Conservation (phyloP, 2,113 vertebrate genomes). For the Patagioenas fasciata region DNA sequence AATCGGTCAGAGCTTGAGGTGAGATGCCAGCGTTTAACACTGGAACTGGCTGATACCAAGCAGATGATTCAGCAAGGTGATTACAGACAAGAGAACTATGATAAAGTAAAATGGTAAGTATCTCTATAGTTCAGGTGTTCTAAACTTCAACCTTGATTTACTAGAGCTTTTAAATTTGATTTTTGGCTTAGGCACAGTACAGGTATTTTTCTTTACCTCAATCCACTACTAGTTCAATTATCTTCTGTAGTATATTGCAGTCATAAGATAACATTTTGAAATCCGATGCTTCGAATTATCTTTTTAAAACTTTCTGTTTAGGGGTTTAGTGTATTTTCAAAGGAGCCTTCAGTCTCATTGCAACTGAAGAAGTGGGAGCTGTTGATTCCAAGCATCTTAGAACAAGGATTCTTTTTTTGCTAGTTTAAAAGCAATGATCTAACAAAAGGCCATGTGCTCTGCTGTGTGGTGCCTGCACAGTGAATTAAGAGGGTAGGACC, state of each 20-base stretch:
- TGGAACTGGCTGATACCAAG: constrained; percentile 93
- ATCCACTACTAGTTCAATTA: not conserved
- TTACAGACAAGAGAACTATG: constrained; percentile 92
- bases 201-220: not conserved
- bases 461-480: not conserved
- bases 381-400: not conserved
- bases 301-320: not conserved
- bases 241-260: not conserved
- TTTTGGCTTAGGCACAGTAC: not conserved
- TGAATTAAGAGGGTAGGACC: not conserved
- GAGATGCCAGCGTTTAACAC: constrained; percentile 86
- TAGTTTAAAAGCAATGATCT: not conserved
- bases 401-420: not conserved
- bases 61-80: constrained; percentile 91
- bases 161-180: not conserved
- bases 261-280: not conserved
- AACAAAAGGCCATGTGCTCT: not conserved
- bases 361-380: not conserved
- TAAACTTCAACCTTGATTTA: not conserved
- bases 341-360: not conserved
- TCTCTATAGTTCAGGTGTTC: not conserved
- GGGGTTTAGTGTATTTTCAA: not conserved
- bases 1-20: constrained; percentile 86
- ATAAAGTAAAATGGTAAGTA: constrained; percentile 86
- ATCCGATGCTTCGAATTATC: not conserved